Evolutionary conservation across 2,113 vertebrate species (phyloP).

Genomic region (Leptosomus discolor): DNA sequence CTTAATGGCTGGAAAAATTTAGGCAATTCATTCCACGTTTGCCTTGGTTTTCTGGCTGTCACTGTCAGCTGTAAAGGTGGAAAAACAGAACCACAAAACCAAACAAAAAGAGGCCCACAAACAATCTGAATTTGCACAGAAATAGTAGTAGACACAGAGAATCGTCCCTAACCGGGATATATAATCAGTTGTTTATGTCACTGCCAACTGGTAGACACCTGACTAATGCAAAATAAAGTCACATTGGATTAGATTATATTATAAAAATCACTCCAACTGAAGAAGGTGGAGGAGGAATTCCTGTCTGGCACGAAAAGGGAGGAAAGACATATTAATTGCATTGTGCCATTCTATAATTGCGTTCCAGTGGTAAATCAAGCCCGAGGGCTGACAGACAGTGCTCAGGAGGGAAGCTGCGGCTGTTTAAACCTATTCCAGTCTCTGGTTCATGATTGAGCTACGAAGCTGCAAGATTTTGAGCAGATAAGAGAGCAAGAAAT

Average conservation of each 20-base stretch:
- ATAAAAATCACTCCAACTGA: not conserved
- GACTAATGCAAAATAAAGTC: not conserved
- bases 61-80: not conserved
- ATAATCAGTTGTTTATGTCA: not conserved
- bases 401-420: not conserved
- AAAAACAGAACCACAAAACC: not conserved
- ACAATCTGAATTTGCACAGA: not conserved
- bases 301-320: constrained; percentile 11
- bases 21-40: not conserved
- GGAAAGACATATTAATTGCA: constrained; percentile 42
- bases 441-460: not conserved
- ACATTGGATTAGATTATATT: not conserved
- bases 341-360: constrained; percentile 19
- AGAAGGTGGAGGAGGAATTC: constrained; percentile 29
- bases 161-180: not conserved
- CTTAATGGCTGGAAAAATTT: not conserved
- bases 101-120: not conserved
- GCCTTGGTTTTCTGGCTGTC: not conserved
- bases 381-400: constrained; percentile 36
- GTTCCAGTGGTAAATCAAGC: constrained; percentile 36
- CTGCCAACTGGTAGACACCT: not conserved
- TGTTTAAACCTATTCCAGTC: constrained; percentile 33
- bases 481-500: constrained; percentile 43
- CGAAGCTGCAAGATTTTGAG: constrained; percentile 32
- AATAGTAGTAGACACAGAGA: not conserved